Base-by-base conservation (phyloP, 2,113 vertebrate genomes). In the Calidris pugnax region DNA sequence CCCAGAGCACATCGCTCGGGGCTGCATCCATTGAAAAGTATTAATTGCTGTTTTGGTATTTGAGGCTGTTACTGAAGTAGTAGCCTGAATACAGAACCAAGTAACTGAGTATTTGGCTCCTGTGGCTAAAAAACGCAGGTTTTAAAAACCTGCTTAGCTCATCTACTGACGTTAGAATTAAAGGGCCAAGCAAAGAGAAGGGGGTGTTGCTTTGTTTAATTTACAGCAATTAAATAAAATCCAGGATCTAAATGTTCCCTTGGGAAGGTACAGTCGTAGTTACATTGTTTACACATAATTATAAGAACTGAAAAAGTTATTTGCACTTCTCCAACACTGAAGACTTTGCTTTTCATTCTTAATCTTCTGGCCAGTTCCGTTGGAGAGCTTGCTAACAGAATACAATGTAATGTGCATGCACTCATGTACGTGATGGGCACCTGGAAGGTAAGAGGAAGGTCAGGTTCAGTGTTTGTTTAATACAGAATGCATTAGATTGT, bases 201-300 rank as follows among this genome's bases (percentile, higher is more conserved):
- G 28, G 35, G 28, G 39, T 72, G 80, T 89, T 90, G 64, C 85
- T 93, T 74, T 85, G 66, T 93, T 95, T 88, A 67, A 86, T 90
- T 88, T 35, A 37, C 47, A 93, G n/a, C 43, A 53, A 47, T 84
- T 66, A 77, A 69, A 32, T 67, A 69, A 93, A 83, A 74, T 23
- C 32, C 50, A 41, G 50, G 68, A 73, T 90, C 35, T 88, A 3
- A 43, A 35, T 18, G 20, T 62, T 90, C 57, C 75, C 72, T 32
- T 12, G n/a, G 41, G 72, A 81, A 95, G 63, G 63, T 56, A 50
- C 83, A 32, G 45, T 55, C 33, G 21, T 50, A 60, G 85, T 60
- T 27, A 8, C n/a, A 63, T 57, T 79, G 64, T 90, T 93, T 81
- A 68, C 75, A 53, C 21, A 50, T 28, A 27, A 83, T 15, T 79